phyloP scores from a whole-genome alignment of 2,113 vertebrate genomes.

The Furnarius figulus region DNA sequence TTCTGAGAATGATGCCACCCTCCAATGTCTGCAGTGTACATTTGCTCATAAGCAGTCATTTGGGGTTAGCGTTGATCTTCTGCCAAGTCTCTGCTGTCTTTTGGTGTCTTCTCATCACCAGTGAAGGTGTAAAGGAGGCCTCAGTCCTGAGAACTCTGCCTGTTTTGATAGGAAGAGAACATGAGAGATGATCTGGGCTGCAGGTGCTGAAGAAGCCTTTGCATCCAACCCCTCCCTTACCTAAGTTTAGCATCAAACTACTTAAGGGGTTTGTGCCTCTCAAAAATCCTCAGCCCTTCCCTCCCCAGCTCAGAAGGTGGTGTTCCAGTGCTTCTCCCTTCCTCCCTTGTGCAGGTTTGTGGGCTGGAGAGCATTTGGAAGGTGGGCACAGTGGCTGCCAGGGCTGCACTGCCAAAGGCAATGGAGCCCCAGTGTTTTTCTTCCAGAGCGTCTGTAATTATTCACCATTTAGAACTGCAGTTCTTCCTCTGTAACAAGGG shows the following conservation, averaged over 20 bases:
- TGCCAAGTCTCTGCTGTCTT: neutral
- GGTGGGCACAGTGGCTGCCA: neutral
- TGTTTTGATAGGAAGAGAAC: neutral
- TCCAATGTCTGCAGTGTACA: fast-evolving
- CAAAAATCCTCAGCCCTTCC: neutral
- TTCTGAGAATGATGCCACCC: neutral
- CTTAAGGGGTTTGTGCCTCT: neutral
- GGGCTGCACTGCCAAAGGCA: neutral
- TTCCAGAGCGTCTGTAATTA: neutral
- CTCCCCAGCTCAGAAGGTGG: neutral
- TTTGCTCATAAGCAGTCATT: fast-evolving
- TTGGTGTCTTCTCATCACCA: neutral
- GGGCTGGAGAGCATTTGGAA: neutral
- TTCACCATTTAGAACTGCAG: neutral
- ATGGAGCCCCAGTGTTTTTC: neutral
- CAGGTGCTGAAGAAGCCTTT: neutral
- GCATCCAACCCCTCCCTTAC: neutral
- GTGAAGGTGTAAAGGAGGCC: neutral
- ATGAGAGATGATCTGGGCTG: neutral
- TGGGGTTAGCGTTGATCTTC: neutral
- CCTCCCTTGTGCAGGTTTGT: neutral
- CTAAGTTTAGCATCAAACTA: fast-evolving
- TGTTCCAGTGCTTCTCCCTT: neutral
- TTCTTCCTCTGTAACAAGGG: conserved; percentile 47
- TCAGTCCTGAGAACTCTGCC: neutral